Evolutionary conservation across 2,113 vertebrate species (phyloP), one percentile per base, ranked within the genome.

Genomic region (Glaucidium brasilianum): DNA sequence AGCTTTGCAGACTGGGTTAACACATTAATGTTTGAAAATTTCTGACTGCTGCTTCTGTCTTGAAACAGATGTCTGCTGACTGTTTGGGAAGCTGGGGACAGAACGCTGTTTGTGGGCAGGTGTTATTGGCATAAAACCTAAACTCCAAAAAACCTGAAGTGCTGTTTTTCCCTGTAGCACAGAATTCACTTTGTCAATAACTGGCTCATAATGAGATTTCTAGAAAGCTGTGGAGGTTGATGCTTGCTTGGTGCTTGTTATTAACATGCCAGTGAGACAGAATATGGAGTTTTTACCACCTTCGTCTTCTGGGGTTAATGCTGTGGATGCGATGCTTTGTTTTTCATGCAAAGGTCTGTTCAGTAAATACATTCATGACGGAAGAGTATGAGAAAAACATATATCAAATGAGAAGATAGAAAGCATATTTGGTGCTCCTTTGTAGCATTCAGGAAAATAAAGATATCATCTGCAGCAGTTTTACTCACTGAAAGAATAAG

Each of bases 321-420:
- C 50, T 16, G 32, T 23, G 50, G 75, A 6, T 37, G 75, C 53
- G 49, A 77, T 1, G 55, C 75, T 91, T 63, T 85, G 52, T 22
- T 72, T 17, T 41, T 47, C 96, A 37, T 81, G 82, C 78, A 72
- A 41, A 73, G 32, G 22, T 23, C 49, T 19, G 27, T 4, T 45
- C 3, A 3, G 69, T 39, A 67, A 68, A 74, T 34, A 59, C 41
- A 53, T 10, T 75, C 1, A 0, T 7, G 66, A 21, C 1, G 4
- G 60, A 59, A 75, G 27, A 0, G 37, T 6, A 3, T 6, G 68
- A 68, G 75, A 47, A 55, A 37, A 73, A 47, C 1, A 5, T 8
- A 0, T 7, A 32, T 14, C 43, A 30, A n/a, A 62, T 3, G 53
- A 62, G 50, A 73, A 68, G 12, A 74, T 15, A 12, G 35, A 72